Evolutionary conservation across 30 jellyfish, hydroid and myxozoan species (phyloP).

Genomic region (Clytia hemisphaerica): DNA sequence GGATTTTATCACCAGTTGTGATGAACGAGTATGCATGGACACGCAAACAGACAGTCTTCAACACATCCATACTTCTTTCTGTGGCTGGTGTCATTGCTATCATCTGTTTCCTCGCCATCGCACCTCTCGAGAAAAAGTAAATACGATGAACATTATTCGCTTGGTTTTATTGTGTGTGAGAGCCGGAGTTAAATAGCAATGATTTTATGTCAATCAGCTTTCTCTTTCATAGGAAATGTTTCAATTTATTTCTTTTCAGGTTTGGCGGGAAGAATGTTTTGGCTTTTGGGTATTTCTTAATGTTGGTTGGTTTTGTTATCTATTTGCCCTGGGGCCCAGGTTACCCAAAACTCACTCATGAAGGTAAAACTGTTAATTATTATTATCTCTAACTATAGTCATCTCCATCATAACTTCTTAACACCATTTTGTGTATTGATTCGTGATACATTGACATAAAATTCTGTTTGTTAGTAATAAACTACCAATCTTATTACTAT

Average conservation of each 20-base stretch:
- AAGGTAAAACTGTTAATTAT: slow-evolving; percentile 11
- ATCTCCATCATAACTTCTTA: too few species aligned
- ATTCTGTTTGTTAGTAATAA: too few species aligned
- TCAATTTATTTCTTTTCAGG: slow-evolving; percentile 21
- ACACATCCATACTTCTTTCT: slow-evolving; percentile 60
- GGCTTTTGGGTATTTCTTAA: slow-evolving; percentile 17
- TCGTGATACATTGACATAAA: too few species aligned
- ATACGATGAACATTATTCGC: too few species aligned
- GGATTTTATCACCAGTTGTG: slow-evolving; percentile 72
- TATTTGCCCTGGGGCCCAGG: slow-evolving; percentile 88
- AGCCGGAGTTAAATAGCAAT: too few species aligned
- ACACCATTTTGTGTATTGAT: too few species aligned
- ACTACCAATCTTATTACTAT: too few species aligned
- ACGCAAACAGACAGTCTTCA: slow-evolving; percentile 45
- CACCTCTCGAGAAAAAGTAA: slow-evolving; percentile 37
- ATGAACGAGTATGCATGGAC: slow-evolving; percentile 94
- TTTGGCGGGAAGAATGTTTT: slow-evolving; percentile 52
- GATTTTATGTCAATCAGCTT: too few species aligned
- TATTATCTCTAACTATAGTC: too few species aligned
- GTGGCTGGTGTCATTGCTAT: slow-evolving; percentile 55
- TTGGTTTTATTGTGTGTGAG: too few species aligned
- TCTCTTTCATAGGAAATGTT: background rate
- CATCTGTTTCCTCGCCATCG: slow-evolving; percentile 26
- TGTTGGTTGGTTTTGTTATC: slow-evolving; percentile 48
- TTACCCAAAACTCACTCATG: slow-evolving; percentile 33